A percentile compares a stretch with the other conserved stretches of the same genome.
Evolutionary conservation across 2,797 vertebrate species (phyloP).

Genomic region (Bufotes viridis): DNA sequence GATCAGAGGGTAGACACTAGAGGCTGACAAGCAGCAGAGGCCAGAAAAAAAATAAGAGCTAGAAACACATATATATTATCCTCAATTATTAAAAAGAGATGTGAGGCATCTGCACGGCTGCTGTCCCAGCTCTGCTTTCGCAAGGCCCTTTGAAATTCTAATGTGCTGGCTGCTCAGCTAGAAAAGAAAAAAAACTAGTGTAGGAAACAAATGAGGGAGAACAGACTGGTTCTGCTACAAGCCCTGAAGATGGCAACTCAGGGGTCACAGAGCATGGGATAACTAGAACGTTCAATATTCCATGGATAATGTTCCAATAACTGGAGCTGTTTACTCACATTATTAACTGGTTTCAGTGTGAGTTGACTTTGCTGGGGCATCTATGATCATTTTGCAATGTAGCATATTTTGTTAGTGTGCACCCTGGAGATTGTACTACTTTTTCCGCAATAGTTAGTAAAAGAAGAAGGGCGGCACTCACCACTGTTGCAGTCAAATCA

Average conservation of each 20-base stretch:
- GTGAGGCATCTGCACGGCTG: constrained; percentile 75
- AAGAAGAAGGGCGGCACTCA: no score
- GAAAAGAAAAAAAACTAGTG: constrained; percentile 58
- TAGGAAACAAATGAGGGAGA: constrained; percentile 58
- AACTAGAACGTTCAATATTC: constrained; percentile 38
- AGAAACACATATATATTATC: constrained; percentile 85
- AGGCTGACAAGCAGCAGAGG: constrained; percentile 79
- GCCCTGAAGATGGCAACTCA: constrained; percentile 44
- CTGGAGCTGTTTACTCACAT: constrained; percentile 16
- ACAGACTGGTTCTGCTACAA: constrained; percentile 39
- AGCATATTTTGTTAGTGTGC: neutral
- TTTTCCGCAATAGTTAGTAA: no score
- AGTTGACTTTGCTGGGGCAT: neutral
- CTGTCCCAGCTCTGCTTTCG: constrained; percentile 67
- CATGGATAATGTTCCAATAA: constrained; percentile 23
- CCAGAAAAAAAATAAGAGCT: constrained; percentile 71
- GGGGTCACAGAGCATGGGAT: constrained; percentile 44
- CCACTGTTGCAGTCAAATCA: no score
- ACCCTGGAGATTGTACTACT: neutral
- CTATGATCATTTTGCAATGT: neutral
- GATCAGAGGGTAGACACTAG: constrained; percentile 79
- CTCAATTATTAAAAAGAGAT: constrained; percentile 82
- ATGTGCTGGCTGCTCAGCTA: constrained; percentile 70
- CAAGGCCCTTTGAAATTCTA: constrained; percentile 73
- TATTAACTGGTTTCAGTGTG: neutral